phyloP scores from a whole-genome alignment of 2,888 invertebrate species.

The Zele albiditarsus region DNA sequence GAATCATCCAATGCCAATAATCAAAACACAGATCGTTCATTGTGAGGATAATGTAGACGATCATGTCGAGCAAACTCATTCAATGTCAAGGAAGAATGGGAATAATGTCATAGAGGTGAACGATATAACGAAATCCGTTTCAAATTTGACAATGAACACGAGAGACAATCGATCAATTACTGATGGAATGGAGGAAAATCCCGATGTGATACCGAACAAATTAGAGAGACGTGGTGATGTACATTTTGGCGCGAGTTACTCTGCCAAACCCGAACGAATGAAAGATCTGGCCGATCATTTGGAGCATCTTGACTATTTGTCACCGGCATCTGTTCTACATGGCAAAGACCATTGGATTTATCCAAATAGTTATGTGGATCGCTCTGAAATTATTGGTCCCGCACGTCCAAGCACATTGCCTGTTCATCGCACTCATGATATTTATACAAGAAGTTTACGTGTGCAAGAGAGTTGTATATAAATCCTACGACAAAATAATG shows the following conservation, averaged over 20 bases:
- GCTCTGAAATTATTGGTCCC: conserved; percentile 59
- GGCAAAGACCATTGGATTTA: conserved; percentile 64
- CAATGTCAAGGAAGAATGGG: conserved; percentile 33
- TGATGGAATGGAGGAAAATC: conserved; percentile 60
- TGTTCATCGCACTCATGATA: conserved; percentile 65
- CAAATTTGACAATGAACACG: conserved; percentile 34
- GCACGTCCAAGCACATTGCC: conserved; percentile 65
- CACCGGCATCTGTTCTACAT: conserved; percentile 56
- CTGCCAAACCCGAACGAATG: conserved; percentile 56
- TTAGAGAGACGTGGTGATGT: conserved; percentile 60
- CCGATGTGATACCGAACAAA: conserved; percentile 66
- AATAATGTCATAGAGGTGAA: conserved; percentile 38
- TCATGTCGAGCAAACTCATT: conserved; percentile 36
- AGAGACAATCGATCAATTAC: conserved; percentile 48
- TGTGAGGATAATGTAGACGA: conserved; percentile 50
- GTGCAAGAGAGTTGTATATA: conserved; percentile 70
- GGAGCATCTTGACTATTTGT: conserved; percentile 59
- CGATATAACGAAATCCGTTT: conserved; percentile 28
- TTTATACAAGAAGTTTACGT: conserved; percentile 67
- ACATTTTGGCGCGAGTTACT: conserved; percentile 62
- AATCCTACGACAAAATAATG: conserved; percentile 35
- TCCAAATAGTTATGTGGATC: conserved; percentile 62
- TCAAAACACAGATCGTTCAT: conserved; percentile 58
- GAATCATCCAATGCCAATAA: conserved; percentile 56
- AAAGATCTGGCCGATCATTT: conserved; percentile 55